Evolutionary conservation across 2,797 vertebrate species (phyloP).

Genomic region (Columba guinea): DNA sequence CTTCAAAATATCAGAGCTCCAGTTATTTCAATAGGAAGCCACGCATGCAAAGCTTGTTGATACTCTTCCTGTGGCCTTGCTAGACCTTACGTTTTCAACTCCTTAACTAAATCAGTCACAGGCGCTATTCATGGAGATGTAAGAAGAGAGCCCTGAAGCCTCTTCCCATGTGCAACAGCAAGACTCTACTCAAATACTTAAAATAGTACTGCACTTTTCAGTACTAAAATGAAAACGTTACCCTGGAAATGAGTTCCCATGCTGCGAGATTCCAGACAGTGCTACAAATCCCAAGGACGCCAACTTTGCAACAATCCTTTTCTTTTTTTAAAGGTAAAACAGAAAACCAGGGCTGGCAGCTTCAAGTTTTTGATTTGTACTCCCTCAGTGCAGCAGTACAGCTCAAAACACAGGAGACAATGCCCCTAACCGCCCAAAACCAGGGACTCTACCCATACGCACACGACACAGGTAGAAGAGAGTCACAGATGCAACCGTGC

Average conservation of each 20-base stretch:
- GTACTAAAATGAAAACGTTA: neutral
- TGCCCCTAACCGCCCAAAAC: neutral
- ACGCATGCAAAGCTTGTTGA: neutral
- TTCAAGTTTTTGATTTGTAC: neutral
- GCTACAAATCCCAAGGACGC: neutral
- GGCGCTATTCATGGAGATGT: neutral
- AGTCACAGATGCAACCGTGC: neutral
- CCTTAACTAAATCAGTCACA: neutral
- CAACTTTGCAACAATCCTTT: neutral
- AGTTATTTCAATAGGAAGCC: neutral
- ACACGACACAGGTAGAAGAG: neutral
- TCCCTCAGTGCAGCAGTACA: neutral
- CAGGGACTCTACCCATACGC: neutral
- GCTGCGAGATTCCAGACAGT: accelerated
- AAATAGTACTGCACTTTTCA: neutral
- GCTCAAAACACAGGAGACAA: neutral
- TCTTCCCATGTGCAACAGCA: neutral
- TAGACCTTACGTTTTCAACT: neutral
- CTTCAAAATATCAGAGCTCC: neutral
- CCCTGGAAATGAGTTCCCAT: neutral
- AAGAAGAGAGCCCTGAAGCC: neutral
- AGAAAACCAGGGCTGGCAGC: neutral
- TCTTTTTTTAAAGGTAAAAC: neutral
- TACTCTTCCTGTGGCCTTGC: neutral
- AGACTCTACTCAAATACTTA: neutral